Base-by-base conservation (phyloP, 2,797 vertebrate species). In the Neosalanx taihuensis region DNA sequence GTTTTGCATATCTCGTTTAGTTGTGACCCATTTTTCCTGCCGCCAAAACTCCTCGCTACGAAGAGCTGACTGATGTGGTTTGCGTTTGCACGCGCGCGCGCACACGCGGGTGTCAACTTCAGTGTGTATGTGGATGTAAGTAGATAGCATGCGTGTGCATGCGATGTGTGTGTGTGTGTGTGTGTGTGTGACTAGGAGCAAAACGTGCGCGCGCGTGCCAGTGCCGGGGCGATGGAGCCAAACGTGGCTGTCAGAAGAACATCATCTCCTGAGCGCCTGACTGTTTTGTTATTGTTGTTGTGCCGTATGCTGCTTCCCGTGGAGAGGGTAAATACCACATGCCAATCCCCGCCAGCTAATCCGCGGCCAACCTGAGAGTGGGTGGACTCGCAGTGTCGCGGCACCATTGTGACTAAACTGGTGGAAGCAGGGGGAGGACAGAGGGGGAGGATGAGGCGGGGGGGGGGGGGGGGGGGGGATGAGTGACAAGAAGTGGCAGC, bases 1-100 rank as follows among this genome's bases (percentile, higher is more conserved):
- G 84, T 76, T 81, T 77, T 80, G 82, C 7, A 46, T 13, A 88
- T 85, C 80, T 78, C 72, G 12, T 76, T 84, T 76, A 53, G 74
- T 81, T 84, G 78, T 80, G 85, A 83, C 84, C 80, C 77, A 81
- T 85, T 89, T 85, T 72, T 78, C 85, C 84, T 76, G 70, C 31
- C 6, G 18, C 51, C 4, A 56, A 17, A 56, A 17, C 18, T n/a
- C 15, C 17, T n/a, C 5, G 17, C 15, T n/a, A 17, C 4, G 15
- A 53, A 53, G 15, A 53, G 51, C 51, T 56, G 51, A 56, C 51
- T 56, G 51, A 56, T 17, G 51, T n/a, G 18, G 15, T 56, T 17
- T 71, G 68, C 17, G 68, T 59, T 31, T 69, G 67, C 35, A 31
- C 6, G 51, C 6, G 3, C 18, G 15, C 18, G 3, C 18, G 1